Base-by-base conservation (phyloP, 2,888 invertebrate genomes). In the Drosophila formosana region DNA sequence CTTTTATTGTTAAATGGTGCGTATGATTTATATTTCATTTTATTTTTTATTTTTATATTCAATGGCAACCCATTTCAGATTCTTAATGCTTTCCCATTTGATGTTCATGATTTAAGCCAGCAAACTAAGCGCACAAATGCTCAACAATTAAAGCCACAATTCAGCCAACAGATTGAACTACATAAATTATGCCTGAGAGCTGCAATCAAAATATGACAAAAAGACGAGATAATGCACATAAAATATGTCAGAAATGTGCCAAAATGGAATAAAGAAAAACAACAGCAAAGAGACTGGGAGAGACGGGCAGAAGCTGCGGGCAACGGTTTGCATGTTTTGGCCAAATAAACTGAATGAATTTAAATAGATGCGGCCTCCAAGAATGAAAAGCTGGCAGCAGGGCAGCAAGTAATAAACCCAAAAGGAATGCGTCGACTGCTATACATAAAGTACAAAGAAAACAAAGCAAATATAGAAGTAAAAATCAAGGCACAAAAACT, bases 1-100 rank as follows among this genome's bases (percentile, higher is more conserved):
- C 75, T 78, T 78, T 75, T 76, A 81, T 75, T 88, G 90, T 89
- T 89, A 78, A 89, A 89, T 89, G 89, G 89, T 76, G 90, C 86
- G 89, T 79, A 89, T 90, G 88, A 89, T 89, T 90, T 82, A 82
- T 80, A 86, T 89, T 85, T 75, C 66, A 75, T 78, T 84, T 80
- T 71, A 75, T 75, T 80, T 74, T 73, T 41, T 37, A 34, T 46
- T 56, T 37, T 56, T 60, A 61, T 60, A 56, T 70, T 66, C 63
- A 68, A 67, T 66, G 51, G 62, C 56, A 72, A 76, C 25, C 55
- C 55, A 32, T 43, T 78, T 69, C 28, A 46, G 58, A 65, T 55
- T 32, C 58, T 62, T 62, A 63, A 76, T 64, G 63, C 45, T 30
- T 66, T 55, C 13, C 56, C 56, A 26, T 64, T 69, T 66, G 50